Evolutionary conservation across 2,797 vertebrate genomes (phyloP).

Genomic region (Helostoma temminkii): DNA sequence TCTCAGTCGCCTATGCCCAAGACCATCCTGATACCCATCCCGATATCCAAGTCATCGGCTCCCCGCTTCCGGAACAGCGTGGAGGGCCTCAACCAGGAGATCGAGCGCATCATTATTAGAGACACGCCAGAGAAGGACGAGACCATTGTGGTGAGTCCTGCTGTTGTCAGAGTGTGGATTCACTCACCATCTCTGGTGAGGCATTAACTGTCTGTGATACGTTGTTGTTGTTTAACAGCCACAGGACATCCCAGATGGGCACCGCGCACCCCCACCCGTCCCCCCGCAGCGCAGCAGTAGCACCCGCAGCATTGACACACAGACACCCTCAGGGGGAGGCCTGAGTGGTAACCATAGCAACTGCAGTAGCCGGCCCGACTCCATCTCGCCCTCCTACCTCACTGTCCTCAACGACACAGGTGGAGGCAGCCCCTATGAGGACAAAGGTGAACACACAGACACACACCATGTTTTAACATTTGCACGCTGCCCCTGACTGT

Average conservation of each 20-base stretch:
- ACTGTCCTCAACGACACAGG: slow-evolving; percentile 91
- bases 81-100: slow-evolving; percentile 98
- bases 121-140: slow-evolving; percentile 96
- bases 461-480: not conserved
- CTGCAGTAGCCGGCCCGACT: slow-evolving; percentile 97
- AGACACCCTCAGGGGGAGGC: slow-evolving; percentile 94
- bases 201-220: slow-evolving; percentile 24
- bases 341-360: slow-evolving; percentile 90
- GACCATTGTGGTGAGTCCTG: slow-evolving; percentile 91
- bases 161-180: too few relatives aligned
- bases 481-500: not conserved
- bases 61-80: slow-evolving; percentile 97
- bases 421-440: slow-evolving; percentile 94
- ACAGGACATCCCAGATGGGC: slow-evolving; percentile 96
- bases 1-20: slow-evolving; percentile 93
- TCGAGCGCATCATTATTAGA: slow-evolving; percentile 97
- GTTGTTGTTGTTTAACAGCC: slow-evolving; percentile 81
- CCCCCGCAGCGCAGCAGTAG: slow-evolving; percentile 93
- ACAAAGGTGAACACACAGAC: slow-evolving; percentile 89
- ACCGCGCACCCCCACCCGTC: slow-evolving; percentile 88
- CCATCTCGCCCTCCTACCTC: slow-evolving; percentile 95
- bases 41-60: slow-evolving; percentile 90
- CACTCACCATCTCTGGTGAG: not conserved
- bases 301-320: slow-evolving; percentile 97
- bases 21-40: slow-evolving; percentile 94